These are phyloP conservation scores for Anas capensis DNA, from an alignment of 2,797 vertebrate genomes.

Conservation along the genomic window DNA sequence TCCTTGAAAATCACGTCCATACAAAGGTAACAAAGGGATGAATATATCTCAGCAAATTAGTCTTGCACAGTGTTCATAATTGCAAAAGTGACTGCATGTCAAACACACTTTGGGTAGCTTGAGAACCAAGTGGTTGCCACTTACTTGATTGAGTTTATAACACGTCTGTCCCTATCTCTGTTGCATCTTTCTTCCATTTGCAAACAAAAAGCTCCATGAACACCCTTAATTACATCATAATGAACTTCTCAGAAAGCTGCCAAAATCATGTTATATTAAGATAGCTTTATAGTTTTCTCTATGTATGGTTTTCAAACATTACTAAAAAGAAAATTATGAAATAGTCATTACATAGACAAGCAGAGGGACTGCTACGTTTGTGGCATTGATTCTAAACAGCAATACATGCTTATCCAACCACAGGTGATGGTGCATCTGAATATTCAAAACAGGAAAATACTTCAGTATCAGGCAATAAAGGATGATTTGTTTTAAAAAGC, in stretches of 20 bases:
- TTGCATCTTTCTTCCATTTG: conserved; percentile 68
- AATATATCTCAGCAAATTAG: conserved; percentile 56
- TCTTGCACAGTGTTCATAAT: conserved; percentile 25
- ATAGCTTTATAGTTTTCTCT: conserved; percentile 69
- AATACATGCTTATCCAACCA: neutral
- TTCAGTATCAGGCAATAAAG: conserved; percentile 50
- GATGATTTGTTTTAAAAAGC: neutral
- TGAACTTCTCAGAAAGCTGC: conserved; percentile 83
- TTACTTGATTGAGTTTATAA: conserved; percentile 19
- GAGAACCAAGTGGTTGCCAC: conserved; percentile 23
- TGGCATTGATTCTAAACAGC: neutral
- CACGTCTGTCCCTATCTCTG: conserved; percentile 17
- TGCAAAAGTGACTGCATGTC: neutral
- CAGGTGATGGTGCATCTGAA: neutral
- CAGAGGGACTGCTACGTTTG: neutral
- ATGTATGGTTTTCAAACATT: conserved; percentile 45
- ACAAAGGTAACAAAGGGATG: neutral
- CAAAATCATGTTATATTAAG: conserved; percentile 73
- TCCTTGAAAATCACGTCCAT: conserved; percentile 68
- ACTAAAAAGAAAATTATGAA: conserved; percentile 21
- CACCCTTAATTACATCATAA: conserved; percentile 78
- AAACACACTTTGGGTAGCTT: neutral
- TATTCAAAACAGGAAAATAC: neutral
- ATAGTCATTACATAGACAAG: conserved; percentile 9
- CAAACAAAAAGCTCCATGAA: conserved; percentile 76